Base-by-base conservation (phyloP, 2,113 vertebrate genomes). In the Plestiodon gilberti region DNA sequence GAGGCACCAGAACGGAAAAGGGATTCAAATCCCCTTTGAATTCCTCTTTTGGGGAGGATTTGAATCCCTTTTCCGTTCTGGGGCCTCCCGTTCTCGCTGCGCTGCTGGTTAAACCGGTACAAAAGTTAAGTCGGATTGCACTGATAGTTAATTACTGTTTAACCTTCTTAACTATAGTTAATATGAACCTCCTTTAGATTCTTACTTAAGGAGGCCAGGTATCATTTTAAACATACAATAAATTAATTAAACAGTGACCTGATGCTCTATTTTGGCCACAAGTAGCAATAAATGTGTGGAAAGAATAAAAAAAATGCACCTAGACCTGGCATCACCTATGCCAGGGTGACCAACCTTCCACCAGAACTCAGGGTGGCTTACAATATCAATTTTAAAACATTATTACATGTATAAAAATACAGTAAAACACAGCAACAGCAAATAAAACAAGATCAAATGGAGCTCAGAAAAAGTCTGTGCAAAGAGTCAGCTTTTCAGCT, bases 91-190 rank as follows among this genome's bases (percentile, higher is more conserved):
- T n/a, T n/a, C n/a, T n/a, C n/a, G n/a, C n/a, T n/a, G n/a, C n/a
- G n/a, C n/a, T n/a, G n/a, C n/a, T n/a, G n/a, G n/a, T n/a, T n/a
- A n/a, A n/a, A n/a, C n/a, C n/a, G n/a, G n/a, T n/a, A n/a, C n/a
- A n/a, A n/a, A n/a, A n/a, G n/a, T n/a, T n/a, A n/a, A n/a, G n/a
- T n/a, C n/a, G n/a, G n/a, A n/a, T n/a, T n/a, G n/a, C n/a, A n/a
- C n/a, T n/a, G n/a, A n/a, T n/a, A n/a, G 73, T 30, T 75, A 79
- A 79, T 79, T 79, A 62, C 62, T 33, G 55, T 38, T 78, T 79
- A 79, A 64, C 78, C 38, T 64, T 61, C 43, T 80, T 6, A 57
- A 59, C 4, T 48, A 43, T 75, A 30, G 25, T 22, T 79, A 28
- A 61, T 79, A 28, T 43, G 35, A 62, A 79, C 22, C 33, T 43